Evolutionary conservation across 37 sponge, comb jelly and placozoan genomes (phyloP).

Genomic region (Spongilla lacustris): DNA sequence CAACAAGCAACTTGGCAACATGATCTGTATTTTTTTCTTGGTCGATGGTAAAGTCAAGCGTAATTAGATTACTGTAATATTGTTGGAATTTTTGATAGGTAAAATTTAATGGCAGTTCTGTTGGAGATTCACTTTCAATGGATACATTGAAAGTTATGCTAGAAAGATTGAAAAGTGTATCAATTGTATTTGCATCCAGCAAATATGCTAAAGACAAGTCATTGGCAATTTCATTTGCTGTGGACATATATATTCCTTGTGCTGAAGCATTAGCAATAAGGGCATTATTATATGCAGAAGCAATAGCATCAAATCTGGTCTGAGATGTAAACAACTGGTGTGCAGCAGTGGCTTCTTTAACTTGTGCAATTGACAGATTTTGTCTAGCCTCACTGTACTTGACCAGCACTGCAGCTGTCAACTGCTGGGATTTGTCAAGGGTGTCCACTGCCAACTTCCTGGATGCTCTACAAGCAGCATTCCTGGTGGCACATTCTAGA

Average conservation of each 20-base stretch:
- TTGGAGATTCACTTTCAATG: not conserved
- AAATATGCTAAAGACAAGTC: not conserved
- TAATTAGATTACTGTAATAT: not conserved
- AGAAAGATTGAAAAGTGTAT: not conserved
- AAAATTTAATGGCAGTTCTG: not conserved
- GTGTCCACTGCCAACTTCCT: not conserved
- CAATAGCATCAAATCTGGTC: not conserved
- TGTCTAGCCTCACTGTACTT: not conserved
- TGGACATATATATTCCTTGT: not conserved
- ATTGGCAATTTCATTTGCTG: not conserved
- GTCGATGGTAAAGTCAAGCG: conserved; percentile 19
- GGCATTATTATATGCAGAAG: not conserved
- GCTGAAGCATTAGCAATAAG: not conserved
- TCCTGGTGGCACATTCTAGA: not conserved
- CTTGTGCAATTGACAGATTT: not conserved
- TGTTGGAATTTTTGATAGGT: not conserved
- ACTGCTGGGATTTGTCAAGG: not conserved
- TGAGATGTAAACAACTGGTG: not conserved
- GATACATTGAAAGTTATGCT: not conserved
- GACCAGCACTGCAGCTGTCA: not conserved
- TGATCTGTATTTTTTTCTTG: conserved; percentile 5
- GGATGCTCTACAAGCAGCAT: not conserved
- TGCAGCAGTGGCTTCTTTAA: not conserved
- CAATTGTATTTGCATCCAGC: not conserved
- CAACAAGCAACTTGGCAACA: not conserved